Base-by-base conservation (phyloP, 2,888 invertebrate species). In the Yponomeuta plumbellus region DNA sequence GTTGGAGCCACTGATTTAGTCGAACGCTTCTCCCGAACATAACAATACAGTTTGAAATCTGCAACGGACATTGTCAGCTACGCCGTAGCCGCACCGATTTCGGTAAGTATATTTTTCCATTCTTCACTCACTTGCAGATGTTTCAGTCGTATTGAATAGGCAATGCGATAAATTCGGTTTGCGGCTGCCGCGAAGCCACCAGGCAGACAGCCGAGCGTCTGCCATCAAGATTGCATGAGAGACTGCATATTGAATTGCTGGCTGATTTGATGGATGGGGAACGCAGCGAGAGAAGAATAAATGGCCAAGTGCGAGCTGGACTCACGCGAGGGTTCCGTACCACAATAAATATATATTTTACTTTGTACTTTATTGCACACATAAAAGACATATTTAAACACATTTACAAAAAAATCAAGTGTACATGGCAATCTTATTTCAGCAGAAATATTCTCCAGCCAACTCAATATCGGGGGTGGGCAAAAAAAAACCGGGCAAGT, bases 111-210 rank as follows among this genome's bases (percentile, higher is more conserved):
- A 80, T 79, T 82, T 81, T 81, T 80, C 79, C 72, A 79, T 80
- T 78, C 78, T 77, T 71, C 75, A 73, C 72, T 74, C 80, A n/a
- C n/a, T n/a, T 81, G 81, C 87, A 86, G 86, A 88, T 86, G 88
- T 82, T 82, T 80, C 77, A 75, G 78, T 76, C 78, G 84, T 78
- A 85, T 84, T 86, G 89, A 87, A 90, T 89, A 85, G 86, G 81
- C 87, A 86, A 86, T 87, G 84, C 79, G 89, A 90, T 90, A 89
- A 90, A 89, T 87, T 88, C 87, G 81, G 86, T 85, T 85, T 83
- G 80, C 77, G 74, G 75, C 71, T 72, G 17, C 71, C 72, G 17
- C 44, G 44, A 4, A 52, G 44, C 44, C 44, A 40, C 34, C 69
- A 66, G 66, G 69, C 67, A 73, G 80, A 79, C 85, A 81, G 78